These are phyloP conservation scores for Rhabdornis inornatus DNA, from an alignment of 2,113 vertebrate genomes.

Conservation along the genomic window DNA sequence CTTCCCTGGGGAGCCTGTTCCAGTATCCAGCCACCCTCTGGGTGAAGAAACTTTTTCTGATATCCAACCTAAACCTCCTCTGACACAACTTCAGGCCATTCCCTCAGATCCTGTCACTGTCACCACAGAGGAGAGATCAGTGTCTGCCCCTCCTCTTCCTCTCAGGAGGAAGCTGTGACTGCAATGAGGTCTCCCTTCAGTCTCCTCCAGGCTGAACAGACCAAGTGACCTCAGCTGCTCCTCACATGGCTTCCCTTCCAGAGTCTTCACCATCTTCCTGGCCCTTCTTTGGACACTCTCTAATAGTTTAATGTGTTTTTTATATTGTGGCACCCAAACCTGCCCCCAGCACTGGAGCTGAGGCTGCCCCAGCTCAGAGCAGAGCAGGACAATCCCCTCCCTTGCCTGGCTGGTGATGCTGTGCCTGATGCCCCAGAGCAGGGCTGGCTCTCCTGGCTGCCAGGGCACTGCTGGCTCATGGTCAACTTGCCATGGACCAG, in stretches of 20 bases:
- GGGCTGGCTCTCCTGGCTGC: fast-evolving
- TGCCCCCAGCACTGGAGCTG: background rate
- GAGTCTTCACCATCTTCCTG: fast-evolving
- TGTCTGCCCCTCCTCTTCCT: background rate
- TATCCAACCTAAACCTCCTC: background rate
- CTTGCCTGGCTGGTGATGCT: fast-evolving
- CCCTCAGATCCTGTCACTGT: background rate
- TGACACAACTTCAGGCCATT: background rate
- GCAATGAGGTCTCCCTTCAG: fast-evolving
- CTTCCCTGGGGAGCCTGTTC: fast-evolving
- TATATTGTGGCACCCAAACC: background rate
- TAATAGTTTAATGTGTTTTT: fast-evolving
- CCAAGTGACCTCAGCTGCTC: background rate
- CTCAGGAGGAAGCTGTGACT: fast-evolving
- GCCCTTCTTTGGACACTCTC: background rate
- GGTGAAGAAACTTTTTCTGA: fast-evolving
- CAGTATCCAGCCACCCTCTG: fast-evolving
- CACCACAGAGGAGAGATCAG: background rate
- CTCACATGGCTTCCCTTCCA: fast-evolving
- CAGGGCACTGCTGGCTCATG: background rate
- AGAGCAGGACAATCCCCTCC: background rate
- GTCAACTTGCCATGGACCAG: fast-evolving
- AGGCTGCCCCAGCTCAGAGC: fast-evolving
- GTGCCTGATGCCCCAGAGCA: background rate
- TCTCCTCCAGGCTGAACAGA: background rate